Conservation (phyloP, 2,888 invertebrate species). For the Drosophila hawaiiensis region DNA sequence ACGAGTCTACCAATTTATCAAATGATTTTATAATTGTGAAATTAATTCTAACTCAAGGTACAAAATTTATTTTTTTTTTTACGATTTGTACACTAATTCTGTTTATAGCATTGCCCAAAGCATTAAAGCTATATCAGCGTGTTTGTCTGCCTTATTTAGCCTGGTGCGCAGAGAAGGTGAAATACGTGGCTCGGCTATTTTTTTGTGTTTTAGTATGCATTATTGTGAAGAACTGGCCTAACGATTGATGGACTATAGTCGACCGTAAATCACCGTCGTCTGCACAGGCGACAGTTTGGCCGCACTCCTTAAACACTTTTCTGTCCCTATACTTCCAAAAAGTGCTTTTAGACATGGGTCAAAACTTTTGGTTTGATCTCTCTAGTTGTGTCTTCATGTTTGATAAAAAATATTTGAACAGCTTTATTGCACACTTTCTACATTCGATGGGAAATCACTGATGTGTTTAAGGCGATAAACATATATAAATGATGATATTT, state of each 20-base stretch:
- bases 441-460: not conserved
- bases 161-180: not conserved
- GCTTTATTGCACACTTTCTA: not conserved
- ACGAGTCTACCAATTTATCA: not conserved
- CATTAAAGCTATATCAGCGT: not conserved
- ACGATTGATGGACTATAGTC: not conserved
- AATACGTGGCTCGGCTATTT: not conserved
- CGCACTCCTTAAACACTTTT: not conserved
- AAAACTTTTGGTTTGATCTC: not conserved
- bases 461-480: not conserved
- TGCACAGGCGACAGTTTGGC: not conserved
- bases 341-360: not conserved
- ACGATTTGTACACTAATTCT: not conserved
- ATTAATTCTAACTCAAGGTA: not conserved
- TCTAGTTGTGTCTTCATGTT: not conserved
- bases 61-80: not conserved
- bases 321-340: not conserved
- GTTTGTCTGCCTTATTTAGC: not conserved
- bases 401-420: not conserved
- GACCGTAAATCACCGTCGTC: not conserved
- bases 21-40: not conserved
- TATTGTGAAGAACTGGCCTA: not conserved
- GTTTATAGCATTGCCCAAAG: not conserved
- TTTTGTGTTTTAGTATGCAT: not conserved
- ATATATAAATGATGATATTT: constrained; percentile 29